Evolutionary conservation across 1,140 invertebrate species (phyloP), one percentile per base, ranked within the genome.

Genomic region (Drosophila neocordata): DNA sequence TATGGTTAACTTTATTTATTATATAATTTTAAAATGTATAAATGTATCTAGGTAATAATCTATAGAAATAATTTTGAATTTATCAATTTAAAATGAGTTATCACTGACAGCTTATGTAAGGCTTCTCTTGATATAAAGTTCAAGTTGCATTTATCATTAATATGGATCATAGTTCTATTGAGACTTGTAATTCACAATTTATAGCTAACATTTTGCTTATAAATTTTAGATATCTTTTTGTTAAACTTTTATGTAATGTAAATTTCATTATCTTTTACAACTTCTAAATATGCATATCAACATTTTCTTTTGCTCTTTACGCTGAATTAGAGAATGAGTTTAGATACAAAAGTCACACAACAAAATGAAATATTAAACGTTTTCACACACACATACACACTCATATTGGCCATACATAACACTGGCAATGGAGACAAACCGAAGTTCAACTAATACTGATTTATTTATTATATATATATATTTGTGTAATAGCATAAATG

Each of bases 401-500:
- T 4, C n/a, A 38, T 44, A 35, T n/a, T 37, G 4, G 41, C 22
- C 24, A 13, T 35, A 12, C 44, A 73, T 27, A 60, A 37, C 34
- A 11, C 22, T 24, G 22, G 8, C 22, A 38, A 56, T 48, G 31
- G 66, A 61, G 44, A 61, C 73, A 65, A 61, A 70, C 44, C 44
- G 66, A 64, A 76, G 56, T 77, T 87, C 68, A 63, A 83, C 79
- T 83, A 87, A 87, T 87, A 83, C 83, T 87, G 83, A 87, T 87
- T 87, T 87, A 87, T 87, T 79, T 48, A 48, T 48, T 48, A 15
- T 48, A 48, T 77, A 82, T 87, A 70, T 88, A 82, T 31, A 31
- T 88, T 87, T 87, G 82, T 76, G 69, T 87, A 83, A 88, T 82
- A 80, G 79, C 78, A 77, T 73, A 88, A 87, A 87, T 87, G 83